These are phyloP conservation scores for Trichogramma evanescens DNA, from an alignment of 2,888 invertebrate genomes.

Conservation along the genomic window DNA sequence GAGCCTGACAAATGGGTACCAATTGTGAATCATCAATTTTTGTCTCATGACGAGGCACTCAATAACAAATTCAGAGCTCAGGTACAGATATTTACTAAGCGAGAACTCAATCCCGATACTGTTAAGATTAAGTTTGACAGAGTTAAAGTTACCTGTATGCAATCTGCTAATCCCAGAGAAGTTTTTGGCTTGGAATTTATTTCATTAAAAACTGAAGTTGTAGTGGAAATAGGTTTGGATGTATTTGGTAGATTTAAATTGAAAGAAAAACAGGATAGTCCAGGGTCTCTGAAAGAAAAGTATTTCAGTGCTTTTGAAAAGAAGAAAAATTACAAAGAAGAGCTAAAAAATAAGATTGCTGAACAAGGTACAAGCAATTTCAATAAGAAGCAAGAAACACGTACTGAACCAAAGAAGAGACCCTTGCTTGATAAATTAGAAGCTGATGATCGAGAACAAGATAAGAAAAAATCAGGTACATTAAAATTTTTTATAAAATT, in stretches of 20 bases:
- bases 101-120: slow-evolving; percentile 37
- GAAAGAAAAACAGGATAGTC: slow-evolving; percentile 25
- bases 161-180: slow-evolving; percentile 39
- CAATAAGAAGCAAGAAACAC: slow-evolving; percentile 30
- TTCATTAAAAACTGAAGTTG: slow-evolving; percentile 37
- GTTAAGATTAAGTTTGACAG: slow-evolving; percentile 39
- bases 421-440: slow-evolving; percentile 35
- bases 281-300: slow-evolving; percentile 35
- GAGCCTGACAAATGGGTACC: slow-evolving; percentile 42
- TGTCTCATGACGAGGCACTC: slow-evolving; percentile 40
- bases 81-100: slow-evolving; percentile 41
- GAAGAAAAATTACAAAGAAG: slow-evolving; percentile 30
- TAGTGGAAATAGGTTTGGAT: slow-evolving; percentile 34
- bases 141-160: slow-evolving; percentile 42
- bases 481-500: background rate
- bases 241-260: slow-evolving; percentile 41
- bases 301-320: slow-evolving; percentile 28
- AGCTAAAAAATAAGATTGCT: slow-evolving; percentile 31
- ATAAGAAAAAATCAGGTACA: slow-evolving; percentile 21
- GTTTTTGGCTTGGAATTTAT: slow-evolving; percentile 39
- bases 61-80: slow-evolving; percentile 40
- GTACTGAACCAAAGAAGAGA: slow-evolving; percentile 27
- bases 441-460: slow-evolving; percentile 24
- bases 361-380: slow-evolving; percentile 30
- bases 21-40: slow-evolving; percentile 39